Conservation (phyloP, 2,888 invertebrate species). For the Hesperia comma region DNA sequence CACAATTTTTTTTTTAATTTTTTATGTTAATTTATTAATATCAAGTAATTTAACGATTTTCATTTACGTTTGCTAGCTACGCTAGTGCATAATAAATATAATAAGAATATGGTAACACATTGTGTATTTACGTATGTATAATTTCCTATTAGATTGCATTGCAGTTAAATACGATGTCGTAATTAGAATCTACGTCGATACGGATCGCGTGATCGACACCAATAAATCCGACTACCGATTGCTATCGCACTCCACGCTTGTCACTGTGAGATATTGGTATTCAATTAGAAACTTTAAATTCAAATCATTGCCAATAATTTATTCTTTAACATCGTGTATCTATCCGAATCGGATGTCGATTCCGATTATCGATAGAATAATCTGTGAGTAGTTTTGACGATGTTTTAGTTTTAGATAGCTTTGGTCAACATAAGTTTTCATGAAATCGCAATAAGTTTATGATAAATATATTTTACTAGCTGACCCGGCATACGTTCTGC, state of each 20-base stretch:
- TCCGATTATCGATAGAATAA: neutral
- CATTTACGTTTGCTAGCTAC: neutral
- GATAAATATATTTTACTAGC: too few relatives aligned
- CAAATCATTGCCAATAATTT: slow-evolving; percentile 24
- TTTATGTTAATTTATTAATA: too few relatives aligned
- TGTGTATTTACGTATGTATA: neutral
- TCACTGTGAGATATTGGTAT: slow-evolving; percentile 23
- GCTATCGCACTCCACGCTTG: slow-evolving; percentile 17
- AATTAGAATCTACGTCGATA: slow-evolving; percentile 22
- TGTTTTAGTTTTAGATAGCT: too few relatives aligned
- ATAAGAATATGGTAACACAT: neutral
- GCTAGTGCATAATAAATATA: neutral
- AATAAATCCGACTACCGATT: slow-evolving; percentile 21
- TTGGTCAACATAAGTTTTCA: too few relatives aligned
- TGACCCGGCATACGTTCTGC: too few relatives aligned
- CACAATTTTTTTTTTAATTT: too few relatives aligned
- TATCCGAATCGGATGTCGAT: slow-evolving; percentile 1
- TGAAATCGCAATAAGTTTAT: too few relatives aligned
- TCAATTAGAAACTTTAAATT: slow-evolving; percentile 32
- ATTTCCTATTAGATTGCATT: neutral
- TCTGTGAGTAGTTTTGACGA: neutral
- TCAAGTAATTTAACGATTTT: too few relatives aligned
- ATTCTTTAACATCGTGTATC: slow-evolving; percentile 25
- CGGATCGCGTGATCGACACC: slow-evolving; percentile 27
- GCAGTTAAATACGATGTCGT: slow-evolving; percentile 11